Evolutionary conservation across 2,888 invertebrate species (phyloP).

Genomic region (Sesia apiformis): DNA sequence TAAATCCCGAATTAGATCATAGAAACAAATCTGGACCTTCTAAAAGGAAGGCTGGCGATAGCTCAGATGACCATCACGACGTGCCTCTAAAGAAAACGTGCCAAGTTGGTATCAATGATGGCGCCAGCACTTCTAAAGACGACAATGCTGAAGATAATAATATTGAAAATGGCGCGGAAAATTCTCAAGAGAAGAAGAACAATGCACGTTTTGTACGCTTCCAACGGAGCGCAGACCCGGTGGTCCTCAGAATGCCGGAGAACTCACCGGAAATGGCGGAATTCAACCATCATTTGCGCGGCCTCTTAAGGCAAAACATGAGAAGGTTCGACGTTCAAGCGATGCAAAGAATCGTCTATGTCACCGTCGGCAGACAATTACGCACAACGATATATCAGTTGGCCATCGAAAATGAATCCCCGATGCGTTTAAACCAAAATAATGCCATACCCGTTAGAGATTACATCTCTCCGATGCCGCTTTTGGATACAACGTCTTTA

Average conservation of each 20-base stretch:
- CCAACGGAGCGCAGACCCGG: conserved; percentile 17
- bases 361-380: conserved; percentile 30
- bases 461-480: conserved; percentile 2
- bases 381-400: conserved; percentile 25
- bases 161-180: not conserved
- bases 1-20: too few relatives aligned
- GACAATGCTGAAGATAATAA: not conserved
- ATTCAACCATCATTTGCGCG: too few relatives aligned
- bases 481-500: conserved; percentile 23
- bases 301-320: too few relatives aligned
- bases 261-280: not conserved
- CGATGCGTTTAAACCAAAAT: not conserved
- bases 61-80: too few relatives aligned
- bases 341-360: conserved; percentile 13
- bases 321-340: too few relatives aligned
- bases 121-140: conserved; percentile 9
- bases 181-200: not conserved
- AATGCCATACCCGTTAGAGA: not conserved
- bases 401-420: conserved; percentile 4
- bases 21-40: not conserved
- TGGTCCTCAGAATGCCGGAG: conserved; percentile 7
- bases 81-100: too few relatives aligned
- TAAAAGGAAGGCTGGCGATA: not conserved
- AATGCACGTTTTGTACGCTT: conserved; percentile 12
- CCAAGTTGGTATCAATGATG: conserved; percentile 8